These are phyloP conservation scores for Trematomus loennbergii DNA, from an alignment of 2,113 vertebrate genomes.

Conservation along the genomic window DNA sequence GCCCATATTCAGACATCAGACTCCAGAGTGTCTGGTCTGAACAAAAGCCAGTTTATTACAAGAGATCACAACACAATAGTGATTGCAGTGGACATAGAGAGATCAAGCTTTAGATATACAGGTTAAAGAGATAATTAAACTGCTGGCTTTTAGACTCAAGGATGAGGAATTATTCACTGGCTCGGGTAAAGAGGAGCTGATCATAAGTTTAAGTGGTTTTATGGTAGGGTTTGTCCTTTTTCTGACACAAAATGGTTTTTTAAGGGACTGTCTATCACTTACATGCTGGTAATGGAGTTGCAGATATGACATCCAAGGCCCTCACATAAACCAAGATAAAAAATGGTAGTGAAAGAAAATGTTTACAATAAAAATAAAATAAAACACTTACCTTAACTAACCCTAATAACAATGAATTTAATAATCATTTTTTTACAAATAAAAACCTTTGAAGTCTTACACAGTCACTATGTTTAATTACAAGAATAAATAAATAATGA, in stretches of 20 bases:
- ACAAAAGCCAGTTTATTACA: conserved; percentile 48
- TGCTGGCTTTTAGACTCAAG: conserved; percentile 27
- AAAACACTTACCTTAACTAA: too few species aligned
- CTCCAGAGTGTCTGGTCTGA: conserved; percentile 41
- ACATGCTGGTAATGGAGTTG: background rate
- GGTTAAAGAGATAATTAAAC: conserved; percentile 44
- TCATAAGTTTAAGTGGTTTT: background rate
- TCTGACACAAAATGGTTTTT: background rate
- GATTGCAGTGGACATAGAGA: conserved; percentile 16
- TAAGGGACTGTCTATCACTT: background rate
- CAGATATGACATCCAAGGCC: background rate
- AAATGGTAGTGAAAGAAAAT: background rate
- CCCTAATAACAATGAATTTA: too few species aligned
- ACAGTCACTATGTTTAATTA: background rate
- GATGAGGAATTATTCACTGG: conserved; percentile 4
- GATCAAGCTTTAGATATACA: conserved; percentile 34
- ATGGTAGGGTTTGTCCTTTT: background rate
- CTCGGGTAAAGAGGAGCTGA: background rate
- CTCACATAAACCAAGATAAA: background rate
- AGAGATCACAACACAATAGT: conserved; percentile 17
- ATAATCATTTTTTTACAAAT: background rate
- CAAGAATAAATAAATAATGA: background rate
- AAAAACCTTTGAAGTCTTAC: background rate
- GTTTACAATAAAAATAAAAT: background rate
- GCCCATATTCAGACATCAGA: conserved; percentile 48